A percentile compares a stretch with the other conserved stretches of the same genome.
Evolutionary conservation across 2,888 invertebrate genomes (phyloP).

Genomic region (Amiota minor): DNA sequence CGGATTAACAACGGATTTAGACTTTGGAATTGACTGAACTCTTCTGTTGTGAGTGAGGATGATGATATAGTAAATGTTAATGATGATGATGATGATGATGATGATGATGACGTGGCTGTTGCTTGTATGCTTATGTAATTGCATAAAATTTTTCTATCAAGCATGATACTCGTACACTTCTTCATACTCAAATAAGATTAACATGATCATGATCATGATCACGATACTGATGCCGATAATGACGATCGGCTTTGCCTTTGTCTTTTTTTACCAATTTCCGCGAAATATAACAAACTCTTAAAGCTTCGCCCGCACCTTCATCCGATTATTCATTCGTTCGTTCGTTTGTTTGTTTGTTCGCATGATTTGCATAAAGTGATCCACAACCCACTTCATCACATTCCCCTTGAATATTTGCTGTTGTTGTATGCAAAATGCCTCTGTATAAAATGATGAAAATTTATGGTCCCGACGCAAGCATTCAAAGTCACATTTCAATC

Average conservation of each 20-base stretch:
- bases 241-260: not conserved
- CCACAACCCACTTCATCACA: no score
- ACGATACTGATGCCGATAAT: not conserved
- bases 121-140: not conserved
- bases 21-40: not conserved
- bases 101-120: not conserved
- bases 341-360: no score
- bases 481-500: slow-evolving; percentile 70
- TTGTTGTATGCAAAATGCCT: not conserved
- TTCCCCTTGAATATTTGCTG: no score
- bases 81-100: not conserved
- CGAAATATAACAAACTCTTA: no score
- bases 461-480: slow-evolving; percentile 5
- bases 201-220: not conserved
- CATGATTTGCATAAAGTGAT: no score
- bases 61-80: not conserved
- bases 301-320: no score
- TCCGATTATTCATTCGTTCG: no score
- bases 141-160: no score
- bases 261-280: no score
- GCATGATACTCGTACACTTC: no score
- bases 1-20: not conserved
- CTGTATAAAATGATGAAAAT: not conserved
- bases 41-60: not conserved
- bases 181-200: not conserved